Evolutionary conservation across 2,797 vertebrate species (phyloP).

Genomic region (Botia almorhae): DNA sequence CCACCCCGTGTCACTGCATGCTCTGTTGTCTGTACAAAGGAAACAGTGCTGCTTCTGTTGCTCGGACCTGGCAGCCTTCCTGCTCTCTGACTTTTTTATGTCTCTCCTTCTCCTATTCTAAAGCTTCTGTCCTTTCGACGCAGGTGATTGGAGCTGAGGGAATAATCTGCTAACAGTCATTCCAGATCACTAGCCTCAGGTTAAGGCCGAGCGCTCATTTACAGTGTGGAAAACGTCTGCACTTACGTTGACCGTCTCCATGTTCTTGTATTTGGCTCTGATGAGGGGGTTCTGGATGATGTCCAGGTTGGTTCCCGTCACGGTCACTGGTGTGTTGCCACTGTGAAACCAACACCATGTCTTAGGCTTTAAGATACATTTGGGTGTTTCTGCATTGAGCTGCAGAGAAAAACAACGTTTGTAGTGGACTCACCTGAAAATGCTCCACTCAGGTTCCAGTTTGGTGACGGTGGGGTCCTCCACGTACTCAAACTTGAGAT

Average conservation of each 20-base stretch:
- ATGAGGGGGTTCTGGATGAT: constrained; percentile 96
- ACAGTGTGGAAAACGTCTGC: constrained; percentile 18
- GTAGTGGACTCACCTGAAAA: constrained; percentile 83
- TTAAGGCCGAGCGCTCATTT: constrained; percentile 21
- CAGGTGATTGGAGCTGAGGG: constrained; percentile 49
- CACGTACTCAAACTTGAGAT: constrained; percentile 92
- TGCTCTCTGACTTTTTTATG: constrained; percentile 44
- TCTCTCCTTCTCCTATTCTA: constrained; percentile 40
- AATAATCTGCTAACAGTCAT: constrained; percentile 42
- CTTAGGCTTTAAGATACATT: neutral
- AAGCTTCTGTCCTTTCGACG: constrained; percentile 47
- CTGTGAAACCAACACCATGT: constrained; percentile 68
- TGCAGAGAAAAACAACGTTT: constrained; percentile 51
- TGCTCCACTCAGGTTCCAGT: constrained; percentile 98
- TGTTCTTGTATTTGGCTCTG: constrained; percentile 91
- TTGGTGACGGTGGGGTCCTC: constrained; percentile 93
- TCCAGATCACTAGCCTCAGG: constrained; percentile 27
- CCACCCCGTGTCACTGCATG: constrained; percentile 47
- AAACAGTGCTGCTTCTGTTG: constrained; percentile 52
- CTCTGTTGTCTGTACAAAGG: constrained; percentile 52
- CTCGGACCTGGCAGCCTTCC: constrained; percentile 52
- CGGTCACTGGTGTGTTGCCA: constrained; percentile 92
- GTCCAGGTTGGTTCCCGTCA: constrained; percentile 95
- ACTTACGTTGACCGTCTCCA: constrained; percentile 94
- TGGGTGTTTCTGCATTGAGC: constrained; percentile 42